Conservation (phyloP, 2,113 vertebrate species). For the Benthochromis sp. region DNA sequence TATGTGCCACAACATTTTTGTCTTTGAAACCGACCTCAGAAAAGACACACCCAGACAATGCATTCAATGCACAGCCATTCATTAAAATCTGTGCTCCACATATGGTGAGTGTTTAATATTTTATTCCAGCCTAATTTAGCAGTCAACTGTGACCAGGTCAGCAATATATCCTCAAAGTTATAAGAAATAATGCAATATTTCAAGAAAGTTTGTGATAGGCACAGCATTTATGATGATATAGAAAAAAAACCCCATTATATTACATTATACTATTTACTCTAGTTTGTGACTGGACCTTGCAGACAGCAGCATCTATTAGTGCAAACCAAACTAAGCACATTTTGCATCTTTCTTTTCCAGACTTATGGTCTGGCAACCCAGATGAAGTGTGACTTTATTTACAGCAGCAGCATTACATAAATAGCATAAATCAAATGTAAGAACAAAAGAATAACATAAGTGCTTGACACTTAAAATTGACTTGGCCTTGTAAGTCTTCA, state of each 20-base stretch:
- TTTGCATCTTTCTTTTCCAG: not conserved
- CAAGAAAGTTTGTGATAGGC: not conserved
- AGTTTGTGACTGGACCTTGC: not conserved
- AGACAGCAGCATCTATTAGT: not conserved
- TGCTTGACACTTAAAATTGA: not conserved
- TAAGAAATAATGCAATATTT: not conserved
- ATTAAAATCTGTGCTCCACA: not conserved
- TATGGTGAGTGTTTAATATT: not conserved
- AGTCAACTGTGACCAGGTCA: not conserved
- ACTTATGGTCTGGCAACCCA: not conserved
- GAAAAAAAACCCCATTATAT: rapidly evolving
- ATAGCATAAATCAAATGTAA: not conserved
- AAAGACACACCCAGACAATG: not conserved
- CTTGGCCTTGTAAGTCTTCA: not conserved
- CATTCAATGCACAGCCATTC: not conserved
- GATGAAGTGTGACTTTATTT: not conserved
- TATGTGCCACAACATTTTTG: not conserved
- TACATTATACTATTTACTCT: not conserved
- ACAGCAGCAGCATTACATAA: not conserved
- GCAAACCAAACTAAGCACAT: not conserved
- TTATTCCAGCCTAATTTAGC: not conserved
- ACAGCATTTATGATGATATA: not conserved
- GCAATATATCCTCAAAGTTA: not conserved
- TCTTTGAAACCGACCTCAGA: not conserved
- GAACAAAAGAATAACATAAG: not conserved